A percentile compares a stretch with the other conserved stretches of the same genome.
Conservation (phyloP, 2,113 vertebrate species). For the Corythoichthys intestinalis region DNA sequence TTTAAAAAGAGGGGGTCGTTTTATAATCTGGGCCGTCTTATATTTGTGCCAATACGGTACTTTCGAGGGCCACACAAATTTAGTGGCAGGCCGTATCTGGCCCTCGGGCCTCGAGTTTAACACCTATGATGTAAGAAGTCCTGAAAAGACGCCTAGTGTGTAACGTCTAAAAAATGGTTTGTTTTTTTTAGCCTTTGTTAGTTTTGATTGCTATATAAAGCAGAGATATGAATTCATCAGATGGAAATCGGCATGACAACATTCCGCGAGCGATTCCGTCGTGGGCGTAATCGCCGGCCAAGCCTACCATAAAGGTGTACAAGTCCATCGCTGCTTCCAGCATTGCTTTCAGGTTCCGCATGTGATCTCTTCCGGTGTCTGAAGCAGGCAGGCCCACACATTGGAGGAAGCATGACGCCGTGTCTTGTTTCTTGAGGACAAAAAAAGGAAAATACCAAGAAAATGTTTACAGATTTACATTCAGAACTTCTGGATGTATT, state of each 20-base stretch:
- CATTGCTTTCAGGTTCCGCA: slow-evolving; percentile 56
- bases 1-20: too few species aligned
- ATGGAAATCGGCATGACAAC: not conserved
- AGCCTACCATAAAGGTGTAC: slow-evolving; percentile 69
- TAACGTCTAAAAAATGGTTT: too few species aligned
- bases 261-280: slow-evolving; percentile 12
- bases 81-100: too few species aligned
- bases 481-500: not conserved
- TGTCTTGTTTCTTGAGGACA: slow-evolving; percentile 31
- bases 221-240: slow-evolving; percentile 6
- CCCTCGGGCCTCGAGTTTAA: too few species aligned
- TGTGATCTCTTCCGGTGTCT: slow-evolving; percentile 40
- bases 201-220: not conserved
- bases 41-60: too few species aligned
- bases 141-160: too few species aligned
- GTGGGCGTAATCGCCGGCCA: not conserved
- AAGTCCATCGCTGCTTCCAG: slow-evolving; percentile 63
- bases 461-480: not conserved
- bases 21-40: too few species aligned
- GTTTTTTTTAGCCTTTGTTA: not conserved
- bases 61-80: too few species aligned
- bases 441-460: not conserved
- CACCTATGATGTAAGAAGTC: too few species aligned
- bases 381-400: slow-evolving; percentile 61
- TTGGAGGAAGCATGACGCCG: slow-evolving; percentile 53